Conservation (phyloP, 2,113 vertebrate species). For the Oxyura jamaicensis region DNA sequence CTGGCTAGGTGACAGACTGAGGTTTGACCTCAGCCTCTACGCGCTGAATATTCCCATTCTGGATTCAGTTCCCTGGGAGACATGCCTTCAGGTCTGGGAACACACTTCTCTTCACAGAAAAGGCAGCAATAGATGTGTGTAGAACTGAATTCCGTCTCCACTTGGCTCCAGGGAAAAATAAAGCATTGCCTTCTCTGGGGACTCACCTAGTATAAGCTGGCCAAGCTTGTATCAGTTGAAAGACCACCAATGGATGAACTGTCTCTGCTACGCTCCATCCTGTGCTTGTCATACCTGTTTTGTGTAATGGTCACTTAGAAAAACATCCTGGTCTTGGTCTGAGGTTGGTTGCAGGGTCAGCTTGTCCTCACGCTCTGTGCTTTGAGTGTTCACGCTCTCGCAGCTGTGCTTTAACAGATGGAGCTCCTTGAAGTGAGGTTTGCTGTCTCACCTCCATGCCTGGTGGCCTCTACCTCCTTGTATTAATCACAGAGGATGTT, state of each 20-base stretch:
- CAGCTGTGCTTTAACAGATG: not conserved
- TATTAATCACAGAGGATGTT: not conserved
- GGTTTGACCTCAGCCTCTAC: not conserved
- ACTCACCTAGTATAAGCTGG: not conserved
- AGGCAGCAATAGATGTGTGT: not conserved
- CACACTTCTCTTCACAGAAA: not conserved
- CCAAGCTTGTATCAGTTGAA: accelerated
- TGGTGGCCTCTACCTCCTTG: not conserved
- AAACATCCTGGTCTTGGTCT: not conserved
- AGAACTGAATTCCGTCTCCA: not conserved
- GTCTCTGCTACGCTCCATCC: too few species aligned
- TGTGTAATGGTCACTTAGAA: not conserved
- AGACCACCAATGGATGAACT: not conserved
- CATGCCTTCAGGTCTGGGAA: not conserved
- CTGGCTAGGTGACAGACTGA: not conserved
- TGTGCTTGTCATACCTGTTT: not conserved
- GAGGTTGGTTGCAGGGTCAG: not conserved
- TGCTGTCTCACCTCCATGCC: not conserved
- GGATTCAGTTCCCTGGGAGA: not conserved
- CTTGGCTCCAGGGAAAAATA: not conserved
- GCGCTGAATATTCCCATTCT: not conserved
- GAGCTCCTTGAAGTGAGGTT: not conserved
- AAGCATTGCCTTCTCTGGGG: not conserved
- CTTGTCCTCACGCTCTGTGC: not conserved
- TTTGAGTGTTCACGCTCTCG: not conserved